Base-by-base conservation (phyloP, 2,888 invertebrate species). In the Cheilosia variabilis region DNA sequence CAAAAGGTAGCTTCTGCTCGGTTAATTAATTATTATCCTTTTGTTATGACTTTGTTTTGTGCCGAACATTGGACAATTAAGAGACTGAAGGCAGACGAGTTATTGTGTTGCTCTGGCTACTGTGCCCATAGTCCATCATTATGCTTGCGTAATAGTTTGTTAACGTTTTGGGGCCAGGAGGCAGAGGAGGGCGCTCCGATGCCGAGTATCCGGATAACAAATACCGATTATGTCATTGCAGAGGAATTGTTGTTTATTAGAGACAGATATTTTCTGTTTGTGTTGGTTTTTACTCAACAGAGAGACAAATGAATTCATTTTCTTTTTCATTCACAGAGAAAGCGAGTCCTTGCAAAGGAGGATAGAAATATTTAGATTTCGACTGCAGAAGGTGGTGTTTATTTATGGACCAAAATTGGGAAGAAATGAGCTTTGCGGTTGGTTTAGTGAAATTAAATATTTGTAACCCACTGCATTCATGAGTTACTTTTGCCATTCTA, bases 11-110 rank as follows among this genome's bases (percentile, higher is more conserved):
- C 75, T 76, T 76, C 69, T 71, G 76, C 66, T 81, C 71, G 86
- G 86, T 86, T 86, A 86, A 86, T 86, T 86, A 86, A 86, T 86
- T 86, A 86, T 86, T 77, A 86, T 86, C 86, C 86, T 76, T 84
- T 86, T 86, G 86, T 86, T 81, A 81, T 81, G 86, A 72, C 58
- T 81, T 76, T 77, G 81, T 81, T 81, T 86, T 81, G 73, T 83
- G 3, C 66, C 17, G 43, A 66, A 43, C 52, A 82, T 68, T 60
- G 57, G 41, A 72, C 76, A 66, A 81, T 68, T 81, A 77, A 79
- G 63, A 72, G 24, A 62, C 78, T 66, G 60, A 62, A 76, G 65
- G 65, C 41, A 60, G 65, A 53, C 22, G 19, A 58, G 77, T 45
- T 65, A 65, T 65, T 65, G 57, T 81, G 57, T 81, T 65, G 69